Evolutionary conservation across 2,888 invertebrate genomes (phyloP).

Genomic region (Nowickia ferox): DNA sequence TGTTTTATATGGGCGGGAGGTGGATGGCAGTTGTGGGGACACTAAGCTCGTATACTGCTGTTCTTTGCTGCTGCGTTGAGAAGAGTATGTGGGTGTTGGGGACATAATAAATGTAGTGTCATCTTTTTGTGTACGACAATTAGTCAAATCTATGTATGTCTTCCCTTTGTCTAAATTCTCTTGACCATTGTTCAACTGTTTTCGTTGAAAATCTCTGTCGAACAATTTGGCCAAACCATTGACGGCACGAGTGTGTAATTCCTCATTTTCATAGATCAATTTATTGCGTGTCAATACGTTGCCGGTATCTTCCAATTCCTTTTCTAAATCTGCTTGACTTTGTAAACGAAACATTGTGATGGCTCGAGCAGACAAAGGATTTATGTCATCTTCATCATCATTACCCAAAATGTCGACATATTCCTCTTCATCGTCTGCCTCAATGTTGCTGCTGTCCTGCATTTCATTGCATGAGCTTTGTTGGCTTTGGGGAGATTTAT

Average conservation of each 20-base stretch:
- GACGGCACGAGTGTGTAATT: slow-evolving; percentile 81
- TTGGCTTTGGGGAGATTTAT: slow-evolving; percentile 54
- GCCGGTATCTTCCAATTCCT: slow-evolving; percentile 70
- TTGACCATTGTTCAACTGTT: slow-evolving; percentile 5
- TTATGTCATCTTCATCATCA: slow-evolving; percentile 77
- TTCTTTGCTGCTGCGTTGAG: slow-evolving; percentile 2
- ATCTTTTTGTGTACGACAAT: slow-evolving; percentile 44
- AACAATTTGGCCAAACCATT: slow-evolving; percentile 82
- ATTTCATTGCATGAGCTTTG: slow-evolving; percentile 28
- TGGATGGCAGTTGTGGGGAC: slow-evolving; percentile 26
- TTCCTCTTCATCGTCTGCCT: slow-evolving; percentile 76
- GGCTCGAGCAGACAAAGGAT: slow-evolving; percentile 70
- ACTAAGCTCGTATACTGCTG: slow-evolving; percentile 14
- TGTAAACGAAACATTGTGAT: slow-evolving; percentile 73
- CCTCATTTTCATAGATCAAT: slow-evolving; percentile 81
- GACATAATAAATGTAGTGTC: neutral
- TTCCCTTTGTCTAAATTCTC: slow-evolving; percentile 69
- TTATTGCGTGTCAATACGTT: slow-evolving; percentile 80
- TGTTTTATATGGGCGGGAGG: slow-evolving; percentile 66
- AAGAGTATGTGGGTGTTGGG: neutral
- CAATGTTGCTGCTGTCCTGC: slow-evolving; percentile 21
- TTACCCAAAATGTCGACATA: slow-evolving; percentile 82
- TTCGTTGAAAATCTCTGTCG: slow-evolving; percentile 78
- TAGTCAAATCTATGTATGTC: slow-evolving; percentile 76
- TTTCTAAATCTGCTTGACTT: slow-evolving; percentile 72